Conservation (phyloP, 2,113 vertebrate genomes). For the Abramis brama region DNA sequence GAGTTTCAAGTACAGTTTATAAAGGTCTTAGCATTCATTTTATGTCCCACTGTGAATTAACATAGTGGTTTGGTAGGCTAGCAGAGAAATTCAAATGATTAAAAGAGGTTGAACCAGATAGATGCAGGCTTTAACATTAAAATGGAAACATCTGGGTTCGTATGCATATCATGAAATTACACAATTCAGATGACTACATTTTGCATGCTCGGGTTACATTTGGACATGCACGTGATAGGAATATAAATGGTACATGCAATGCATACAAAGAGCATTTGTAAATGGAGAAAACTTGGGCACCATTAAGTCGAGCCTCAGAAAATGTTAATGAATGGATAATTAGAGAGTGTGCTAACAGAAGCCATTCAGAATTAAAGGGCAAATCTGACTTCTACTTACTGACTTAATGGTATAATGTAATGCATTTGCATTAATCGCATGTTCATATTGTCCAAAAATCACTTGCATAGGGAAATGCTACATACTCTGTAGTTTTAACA, state of each 20-base stretch:
- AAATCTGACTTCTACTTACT: neutral
- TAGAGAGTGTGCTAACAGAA: neutral
- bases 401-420: neutral
- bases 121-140: neutral
- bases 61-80: neutral
- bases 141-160: neutral
- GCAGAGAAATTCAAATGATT: neutral
- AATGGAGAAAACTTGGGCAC: neutral
- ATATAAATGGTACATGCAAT: conserved; percentile 6
- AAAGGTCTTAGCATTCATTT: neutral
- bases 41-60: neutral
- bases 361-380: neutral
- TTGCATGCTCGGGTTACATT: conserved; percentile 25
- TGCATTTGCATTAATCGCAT: conserved; percentile 5
- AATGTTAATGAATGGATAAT: neutral
- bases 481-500: neutral
- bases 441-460: neutral
- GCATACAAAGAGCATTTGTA: neutral
- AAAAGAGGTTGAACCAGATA: neutral
- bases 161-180: neutral
- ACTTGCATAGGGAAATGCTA: conserved; percentile 17
- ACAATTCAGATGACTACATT: neutral
- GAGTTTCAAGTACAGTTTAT: neutral
- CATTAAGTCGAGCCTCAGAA: neutral
- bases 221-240: conserved; percentile 26